These are phyloP conservation scores for Periplaneta americana DNA, from an alignment of 1,140 invertebrate genomes.

Conservation along the genomic window DNA sequence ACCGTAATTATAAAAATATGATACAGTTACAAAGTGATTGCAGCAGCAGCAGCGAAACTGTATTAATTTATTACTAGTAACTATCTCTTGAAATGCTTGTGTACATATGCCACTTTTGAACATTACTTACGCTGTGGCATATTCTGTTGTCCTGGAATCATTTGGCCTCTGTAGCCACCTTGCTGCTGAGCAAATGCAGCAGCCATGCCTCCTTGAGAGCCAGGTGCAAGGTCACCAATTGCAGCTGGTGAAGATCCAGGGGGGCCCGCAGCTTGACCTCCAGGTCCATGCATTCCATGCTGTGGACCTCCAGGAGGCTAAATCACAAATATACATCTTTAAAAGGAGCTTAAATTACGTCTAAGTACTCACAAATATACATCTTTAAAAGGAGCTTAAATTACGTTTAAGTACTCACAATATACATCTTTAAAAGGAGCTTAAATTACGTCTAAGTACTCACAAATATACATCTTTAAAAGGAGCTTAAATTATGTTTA, in stretches of 20 bases:
- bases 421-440: too few species aligned
- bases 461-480: conserved; percentile 20
- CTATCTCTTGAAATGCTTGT: too few species aligned
- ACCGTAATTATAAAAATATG: too few species aligned
- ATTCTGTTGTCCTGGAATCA: conserved; percentile 16
- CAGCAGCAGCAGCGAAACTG: too few species aligned
- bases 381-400: too few species aligned
- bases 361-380: too few species aligned
- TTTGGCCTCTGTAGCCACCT: conserved; percentile 17
- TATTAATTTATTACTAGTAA: too few species aligned
- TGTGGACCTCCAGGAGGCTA: conserved; percentile 22
- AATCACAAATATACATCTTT: conserved; percentile 19
- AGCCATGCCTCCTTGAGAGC: conserved; percentile 36
- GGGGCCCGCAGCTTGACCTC: conserved; percentile 6
- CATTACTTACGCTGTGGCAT: conserved; percentile 16
- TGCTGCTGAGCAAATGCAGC: conserved; percentile 22
- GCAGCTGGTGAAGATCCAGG: conserved; percentile 1
- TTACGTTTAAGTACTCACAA: too few species aligned
- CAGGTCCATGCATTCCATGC: conserved; percentile 20
- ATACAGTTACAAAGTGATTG: too few species aligned
- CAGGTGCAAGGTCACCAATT: conserved; percentile 39
- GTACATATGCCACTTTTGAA: too few species aligned
- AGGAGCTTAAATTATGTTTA: not conserved
- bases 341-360: too few species aligned
- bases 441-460: too few species aligned